phyloP scores from a whole-genome alignment of 2,888 invertebrate genomes.

The Flexamia atlantica region DNA sequence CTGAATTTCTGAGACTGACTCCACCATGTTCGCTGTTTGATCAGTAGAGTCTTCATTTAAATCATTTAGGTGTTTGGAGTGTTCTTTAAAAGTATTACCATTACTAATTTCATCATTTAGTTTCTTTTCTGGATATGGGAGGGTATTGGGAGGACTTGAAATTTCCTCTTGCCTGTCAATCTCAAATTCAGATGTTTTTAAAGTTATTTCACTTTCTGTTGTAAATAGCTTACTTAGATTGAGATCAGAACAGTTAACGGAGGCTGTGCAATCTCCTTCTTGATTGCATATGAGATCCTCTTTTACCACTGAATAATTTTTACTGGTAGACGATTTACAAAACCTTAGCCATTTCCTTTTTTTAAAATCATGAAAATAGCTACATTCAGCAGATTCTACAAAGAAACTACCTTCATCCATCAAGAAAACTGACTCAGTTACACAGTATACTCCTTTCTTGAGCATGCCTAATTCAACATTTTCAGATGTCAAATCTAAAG shows the following conservation, averaged over 20 bases:
- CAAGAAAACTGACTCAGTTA: not conserved
- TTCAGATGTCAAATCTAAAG: not conserved
- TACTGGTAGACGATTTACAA: not conserved
- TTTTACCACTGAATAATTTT: not conserved
- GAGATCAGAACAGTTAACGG: not conserved
- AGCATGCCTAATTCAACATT: not conserved
- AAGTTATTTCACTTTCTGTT: not conserved
- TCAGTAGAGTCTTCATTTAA: not conserved
- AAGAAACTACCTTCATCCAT: not conserved
- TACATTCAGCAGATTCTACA: not conserved
- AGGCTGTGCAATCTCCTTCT: not conserved
- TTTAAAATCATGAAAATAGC: slow-evolving; percentile 40
- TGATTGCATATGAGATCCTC: not conserved
- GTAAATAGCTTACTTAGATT: not conserved
- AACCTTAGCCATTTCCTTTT: slow-evolving; percentile 46
- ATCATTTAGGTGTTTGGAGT: not conserved
- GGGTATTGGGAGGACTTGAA: not conserved
- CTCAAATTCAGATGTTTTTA: not conserved
- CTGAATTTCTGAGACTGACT: not conserved
- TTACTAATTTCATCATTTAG: no score
- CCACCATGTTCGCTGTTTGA: not conserved
- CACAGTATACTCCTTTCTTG: slow-evolving; percentile 15
- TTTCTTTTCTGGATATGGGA: not conserved
- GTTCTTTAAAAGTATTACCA: not conserved
- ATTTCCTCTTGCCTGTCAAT: not conserved